Evolutionary conservation across 2,888 invertebrate genomes (phyloP), one percentile per base, ranked within the genome.

Genomic region (Polyommatus iphigenia): DNA sequence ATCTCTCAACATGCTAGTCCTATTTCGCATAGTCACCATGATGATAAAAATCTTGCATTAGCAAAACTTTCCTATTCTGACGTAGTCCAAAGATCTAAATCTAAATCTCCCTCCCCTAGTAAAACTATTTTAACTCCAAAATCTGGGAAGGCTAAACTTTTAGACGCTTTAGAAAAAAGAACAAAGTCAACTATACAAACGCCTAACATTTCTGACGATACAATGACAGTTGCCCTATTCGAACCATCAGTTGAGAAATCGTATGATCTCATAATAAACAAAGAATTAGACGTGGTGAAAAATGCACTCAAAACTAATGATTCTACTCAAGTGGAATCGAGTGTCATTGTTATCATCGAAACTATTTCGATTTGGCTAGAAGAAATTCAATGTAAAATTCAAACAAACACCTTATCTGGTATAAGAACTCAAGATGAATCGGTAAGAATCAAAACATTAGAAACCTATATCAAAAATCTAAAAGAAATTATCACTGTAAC

Each of bases 361-460:
- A 97, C 96, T 0, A 96, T 98, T 71, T 97, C 97, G 0, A 96
- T 96, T 18, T 98, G 98, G 97, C 87, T 98, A 71, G 97, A 98
- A 90, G 97, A 97, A 41, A 97, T 98, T 79, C 97, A 97, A 86
- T 97, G 97, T 82, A 95, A 96, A 83, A 96, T 97, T 75, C 96
- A 92, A 79, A 87, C 85, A 83, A 87, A 91, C 80, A 89, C 89
- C 78, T 80, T 87, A 8, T 83, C 86, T 72, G 89, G 89, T 71
- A 81, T 82, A 8, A 88, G 83, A 81, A 79, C 86, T 18, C 81
- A 83, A 5, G 85, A 90, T 81, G 89, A 92, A 81, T 85, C 85
- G 62, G 88, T 90, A 83, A 87, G 89, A 13, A 82, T 94, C 0
- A 87, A 87, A 75, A 83, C 85, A 71, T 82, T 96, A n/a, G 94